These are phyloP conservation scores for Zoanthus gigantus DNA, from an alignment of 92 coral and sea anemone genomes.

Conservation along the genomic window DNA sequence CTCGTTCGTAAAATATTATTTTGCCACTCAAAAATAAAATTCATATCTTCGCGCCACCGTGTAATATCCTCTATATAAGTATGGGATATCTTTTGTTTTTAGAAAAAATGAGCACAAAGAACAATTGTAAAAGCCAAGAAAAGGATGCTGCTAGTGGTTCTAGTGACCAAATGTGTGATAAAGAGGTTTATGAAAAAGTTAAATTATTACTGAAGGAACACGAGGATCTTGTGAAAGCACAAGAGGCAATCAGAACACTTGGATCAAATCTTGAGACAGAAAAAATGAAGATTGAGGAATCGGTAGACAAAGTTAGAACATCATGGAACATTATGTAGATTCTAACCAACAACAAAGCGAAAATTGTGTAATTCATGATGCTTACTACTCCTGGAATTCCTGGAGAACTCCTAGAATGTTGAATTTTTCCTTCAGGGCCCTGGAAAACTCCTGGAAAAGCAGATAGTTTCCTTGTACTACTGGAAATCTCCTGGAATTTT, in stretches of 20 bases:
- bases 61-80: too few species aligned
- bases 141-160: background rate
- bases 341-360: background rate
- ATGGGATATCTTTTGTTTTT: background rate
- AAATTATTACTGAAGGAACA: slow-evolving; percentile 22
- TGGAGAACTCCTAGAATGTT: too few species aligned
- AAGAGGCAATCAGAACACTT: slow-evolving; percentile 32
- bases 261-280: slow-evolving; percentile 25
- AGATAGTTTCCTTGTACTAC: too few species aligned
- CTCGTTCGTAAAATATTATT: too few species aligned
- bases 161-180: background rate
- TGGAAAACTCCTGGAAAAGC: too few species aligned
- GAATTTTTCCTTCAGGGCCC: too few species aligned
- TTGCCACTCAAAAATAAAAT: too few species aligned
- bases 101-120: slow-evolving; percentile 22
- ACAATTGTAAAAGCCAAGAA: slow-evolving; percentile 10
- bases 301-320: slow-evolving; percentile 2
- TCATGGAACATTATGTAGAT: slow-evolving; percentile 29
- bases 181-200: slow-evolving; percentile 39
- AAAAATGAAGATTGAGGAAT: slow-evolving; percentile 23
- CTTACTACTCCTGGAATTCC: too few species aligned
- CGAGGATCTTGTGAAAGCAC: background rate
- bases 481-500: too few species aligned
- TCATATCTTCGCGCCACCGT: too few species aligned
- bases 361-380: too few species aligned